Evolutionary conservation across 2,113 vertebrate species (phyloP).

Genomic region (Lathamus discolor): DNA sequence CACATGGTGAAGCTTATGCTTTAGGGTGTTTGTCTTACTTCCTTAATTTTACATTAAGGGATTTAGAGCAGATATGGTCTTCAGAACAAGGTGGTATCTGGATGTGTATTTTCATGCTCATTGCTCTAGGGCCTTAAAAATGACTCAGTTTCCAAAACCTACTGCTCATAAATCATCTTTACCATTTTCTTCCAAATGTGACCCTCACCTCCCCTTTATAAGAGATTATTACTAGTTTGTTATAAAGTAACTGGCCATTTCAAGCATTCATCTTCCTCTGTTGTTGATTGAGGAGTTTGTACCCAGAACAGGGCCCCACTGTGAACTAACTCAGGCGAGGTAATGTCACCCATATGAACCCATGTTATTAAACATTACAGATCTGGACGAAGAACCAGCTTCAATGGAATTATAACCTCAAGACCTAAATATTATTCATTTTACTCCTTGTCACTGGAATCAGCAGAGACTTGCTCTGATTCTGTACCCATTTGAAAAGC

Average conservation of each 20-base stretch:
- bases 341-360: not conserved
- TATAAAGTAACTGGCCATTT: not conserved
- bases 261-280: not conserved
- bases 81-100: not conserved
- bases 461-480: not conserved
- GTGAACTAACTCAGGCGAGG: not conserved
- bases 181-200: not conserved
- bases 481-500: not conserved
- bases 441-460: not conserved
- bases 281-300: not conserved
- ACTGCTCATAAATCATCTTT: not conserved
- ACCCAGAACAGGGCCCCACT: not conserved
- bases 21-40: not conserved
- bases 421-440: not conserved
- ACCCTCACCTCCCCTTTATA: not conserved
- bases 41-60: not conserved
- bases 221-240: not conserved
- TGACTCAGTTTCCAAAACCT: not conserved
- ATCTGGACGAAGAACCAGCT: not conserved
- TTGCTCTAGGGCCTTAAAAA: not conserved
- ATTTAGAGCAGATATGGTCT: not conserved
- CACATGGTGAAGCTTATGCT: not conserved
- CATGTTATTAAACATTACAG: not conserved
- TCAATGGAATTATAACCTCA: constrained; percentile 19
- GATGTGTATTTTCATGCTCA: not conserved